Evolutionary conservation across 2,113 vertebrate species (phyloP).

Genomic region (Onychorhynchus coronatus): DNA sequence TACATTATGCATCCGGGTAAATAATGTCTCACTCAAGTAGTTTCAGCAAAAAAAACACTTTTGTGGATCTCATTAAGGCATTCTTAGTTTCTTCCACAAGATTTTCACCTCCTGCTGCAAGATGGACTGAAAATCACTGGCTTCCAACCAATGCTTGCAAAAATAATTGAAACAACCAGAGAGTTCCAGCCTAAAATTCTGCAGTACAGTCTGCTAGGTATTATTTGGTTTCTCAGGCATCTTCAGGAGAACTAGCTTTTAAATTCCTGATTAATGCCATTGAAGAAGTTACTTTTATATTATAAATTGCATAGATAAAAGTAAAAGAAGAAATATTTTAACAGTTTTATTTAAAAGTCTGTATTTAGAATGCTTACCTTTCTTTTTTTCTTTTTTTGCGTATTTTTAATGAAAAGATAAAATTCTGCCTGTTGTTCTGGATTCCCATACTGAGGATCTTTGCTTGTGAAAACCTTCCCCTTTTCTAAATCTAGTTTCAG

Average conservation of each 20-base stretch:
- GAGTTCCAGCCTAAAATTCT: neutral
- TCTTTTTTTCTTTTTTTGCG: neutral
- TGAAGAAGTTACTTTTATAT: neutral
- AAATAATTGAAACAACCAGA: neutral
- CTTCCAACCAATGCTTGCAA: neutral
- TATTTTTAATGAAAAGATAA: neutral
- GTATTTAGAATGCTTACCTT: neutral
- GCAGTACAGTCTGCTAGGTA: neutral
- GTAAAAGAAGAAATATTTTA: neutral
- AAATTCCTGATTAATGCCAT: neutral
- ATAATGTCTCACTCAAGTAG: neutral
- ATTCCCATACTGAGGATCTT: neutral
- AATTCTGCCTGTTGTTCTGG: neutral
- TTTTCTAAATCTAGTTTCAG: neutral
- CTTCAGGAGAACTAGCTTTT: neutral
- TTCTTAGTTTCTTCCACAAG: neutral
- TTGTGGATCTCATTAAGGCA: neutral
- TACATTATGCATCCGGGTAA: neutral
- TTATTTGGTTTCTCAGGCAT: neutral
- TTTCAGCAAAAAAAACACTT: neutral
- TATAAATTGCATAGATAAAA: neutral
- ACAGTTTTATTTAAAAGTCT: neutral
- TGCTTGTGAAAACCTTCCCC: neutral
- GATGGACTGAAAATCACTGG: neutral
- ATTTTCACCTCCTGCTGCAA: slow-evolving; percentile 4